Conservation (phyloP, 2,888 invertebrate species). For the Esperia sulphurella region DNA sequence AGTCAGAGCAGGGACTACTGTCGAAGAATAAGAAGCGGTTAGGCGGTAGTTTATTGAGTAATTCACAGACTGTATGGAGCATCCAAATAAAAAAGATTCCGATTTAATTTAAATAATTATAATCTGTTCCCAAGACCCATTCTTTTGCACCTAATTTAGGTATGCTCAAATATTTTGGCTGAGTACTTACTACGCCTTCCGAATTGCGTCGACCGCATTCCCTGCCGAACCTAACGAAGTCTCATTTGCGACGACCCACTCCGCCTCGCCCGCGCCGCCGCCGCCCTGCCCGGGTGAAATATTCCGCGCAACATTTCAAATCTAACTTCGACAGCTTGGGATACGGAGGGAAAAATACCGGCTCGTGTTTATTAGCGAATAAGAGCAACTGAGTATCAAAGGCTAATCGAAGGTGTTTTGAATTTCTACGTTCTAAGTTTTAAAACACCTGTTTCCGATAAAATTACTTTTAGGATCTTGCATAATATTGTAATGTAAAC, state of each 20-base stretch:
- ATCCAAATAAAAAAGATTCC: no score
- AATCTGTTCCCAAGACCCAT: no score
- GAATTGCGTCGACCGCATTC: constrained; percentile 30
- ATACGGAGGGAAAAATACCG: neutral
- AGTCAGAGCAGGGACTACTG: no score
- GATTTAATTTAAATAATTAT: no score
- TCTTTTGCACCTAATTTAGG: no score
- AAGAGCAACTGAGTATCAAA: neutral
- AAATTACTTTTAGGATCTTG: no score
- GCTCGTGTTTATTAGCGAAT: neutral
- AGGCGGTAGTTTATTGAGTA: no score
- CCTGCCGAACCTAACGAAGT: constrained; percentile 26
- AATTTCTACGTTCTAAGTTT: no score
- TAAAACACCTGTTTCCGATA: no score
- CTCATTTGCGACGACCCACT: constrained; percentile 13
- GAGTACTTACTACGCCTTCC: neutral
- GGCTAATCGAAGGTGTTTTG: neutral
- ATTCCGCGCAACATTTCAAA: constrained; percentile 31
- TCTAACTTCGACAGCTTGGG: constrained; percentile 20
- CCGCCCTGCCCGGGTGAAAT: constrained; percentile 21
- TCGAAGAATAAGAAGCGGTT: no score
- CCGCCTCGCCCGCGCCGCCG: neutral
- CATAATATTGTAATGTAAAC: no score
- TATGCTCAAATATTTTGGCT: neutral
- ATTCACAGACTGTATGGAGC: no score